Base-by-base conservation (phyloP, 1,140 invertebrate species). In the Pantala flavescens region DNA sequence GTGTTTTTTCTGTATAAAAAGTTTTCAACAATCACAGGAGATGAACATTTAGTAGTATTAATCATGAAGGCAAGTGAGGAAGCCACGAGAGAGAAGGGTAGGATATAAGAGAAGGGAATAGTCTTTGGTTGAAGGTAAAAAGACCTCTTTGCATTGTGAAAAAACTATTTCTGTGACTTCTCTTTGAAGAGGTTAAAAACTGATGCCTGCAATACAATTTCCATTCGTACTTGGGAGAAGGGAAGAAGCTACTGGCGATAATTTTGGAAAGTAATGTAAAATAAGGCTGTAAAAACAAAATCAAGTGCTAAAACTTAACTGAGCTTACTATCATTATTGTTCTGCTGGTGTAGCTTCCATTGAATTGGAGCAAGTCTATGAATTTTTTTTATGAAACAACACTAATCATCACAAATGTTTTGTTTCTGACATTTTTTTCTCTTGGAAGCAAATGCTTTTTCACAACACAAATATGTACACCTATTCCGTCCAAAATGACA, bases 11-110 rank as follows among this genome's bases (percentile, higher is more conserved):
- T 16, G 49, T 63, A 63, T 63, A 63, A 63, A 49, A 63, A 63
- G 49, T 63, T 63, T 63, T 63, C 49, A 63, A 63, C 49, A 63
- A 63, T 63, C 49, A 63, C 49, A 63, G 49, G 49, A 63, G 49
- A 63, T 63, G 49, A 63, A 63, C n/a, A 63, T 3, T 63, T 1
- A 7, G 49, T 63, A 3, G 12, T 1, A 19, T 16, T 19, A 16
- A 63, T 63, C 12, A 21, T 63, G 49, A 63, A 63, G 49, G 49
- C 49, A 14, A 12, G 12, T 21, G n/a, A 63, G 49, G 49, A 63
- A 63, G 49, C 49, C 49, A 63, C 12, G n/a, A 63, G 49, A 63
- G n/a, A 63, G 49, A 63, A 63, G 49, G 49, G 49, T 19, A 36
- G 28, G 28, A 9, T 36, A 36, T 9, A 36, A 36, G 28, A 36